These are phyloP conservation scores for Dolichoris vasculosae DNA, from an alignment of 1,140 invertebrate species.

Conservation along the genomic window DNA sequence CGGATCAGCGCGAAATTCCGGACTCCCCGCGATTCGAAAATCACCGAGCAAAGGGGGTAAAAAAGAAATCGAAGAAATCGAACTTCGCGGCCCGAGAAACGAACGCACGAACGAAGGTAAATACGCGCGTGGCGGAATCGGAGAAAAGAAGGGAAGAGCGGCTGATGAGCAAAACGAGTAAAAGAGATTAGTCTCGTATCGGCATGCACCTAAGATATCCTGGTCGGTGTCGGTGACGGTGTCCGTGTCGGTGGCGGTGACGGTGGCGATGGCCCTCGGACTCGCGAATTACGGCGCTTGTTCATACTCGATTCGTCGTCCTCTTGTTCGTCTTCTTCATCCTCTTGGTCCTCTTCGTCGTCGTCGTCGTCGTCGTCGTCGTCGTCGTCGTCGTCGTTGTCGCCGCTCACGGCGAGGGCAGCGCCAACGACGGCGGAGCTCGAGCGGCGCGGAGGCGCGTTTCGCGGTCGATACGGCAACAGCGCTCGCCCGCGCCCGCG, in stretches of 20 bases:
- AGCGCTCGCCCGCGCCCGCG: slow-evolving; percentile 61
- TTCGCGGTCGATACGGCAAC: slow-evolving; percentile 73
- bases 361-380: no score
- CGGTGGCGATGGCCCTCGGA: not conserved
- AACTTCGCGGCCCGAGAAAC: no score
- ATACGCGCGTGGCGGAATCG: not conserved
- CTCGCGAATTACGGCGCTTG: slow-evolving; percentile 45
- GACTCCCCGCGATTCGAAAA: no score
- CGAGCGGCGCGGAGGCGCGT: slow-evolving; percentile 43
- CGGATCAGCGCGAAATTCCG: no score
- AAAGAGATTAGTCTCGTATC: not conserved
- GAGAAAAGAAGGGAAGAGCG: no score
- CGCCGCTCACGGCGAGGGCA: slow-evolving; percentile 57
- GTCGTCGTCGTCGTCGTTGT: no score
- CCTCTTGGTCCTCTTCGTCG: no score
- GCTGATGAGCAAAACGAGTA: not conserved
- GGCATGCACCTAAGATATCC: not conserved
- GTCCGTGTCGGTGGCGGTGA: not conserved
- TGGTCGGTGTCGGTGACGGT: not conserved
- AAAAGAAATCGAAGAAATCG: no score
- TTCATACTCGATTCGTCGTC: slow-evolving; percentile 49
- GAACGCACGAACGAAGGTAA: no score
- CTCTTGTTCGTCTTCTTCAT: no score
- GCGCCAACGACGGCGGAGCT: slow-evolving; percentile 67
- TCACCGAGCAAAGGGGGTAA: no score